Evolutionary conservation across 2,797 vertebrate genomes (phyloP).

Genomic region (Hippopotamyrus pictus): DNA sequence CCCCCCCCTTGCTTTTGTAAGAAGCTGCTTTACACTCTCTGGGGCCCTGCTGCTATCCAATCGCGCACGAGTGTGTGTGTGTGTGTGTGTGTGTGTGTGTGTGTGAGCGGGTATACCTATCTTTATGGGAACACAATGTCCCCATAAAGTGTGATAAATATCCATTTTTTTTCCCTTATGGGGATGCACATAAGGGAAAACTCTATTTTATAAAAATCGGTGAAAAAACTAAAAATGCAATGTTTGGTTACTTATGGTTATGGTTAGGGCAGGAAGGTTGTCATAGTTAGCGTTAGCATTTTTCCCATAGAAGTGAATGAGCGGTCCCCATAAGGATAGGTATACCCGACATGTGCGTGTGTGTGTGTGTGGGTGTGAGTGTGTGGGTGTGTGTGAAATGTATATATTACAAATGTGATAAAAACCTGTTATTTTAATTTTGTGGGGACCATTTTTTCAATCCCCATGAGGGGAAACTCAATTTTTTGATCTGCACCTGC

Average conservation of each 20-base stretch:
- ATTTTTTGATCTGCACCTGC: neutral
- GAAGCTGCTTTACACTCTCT: neutral
- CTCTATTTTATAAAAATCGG: too few species aligned
- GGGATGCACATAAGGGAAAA: too few species aligned
- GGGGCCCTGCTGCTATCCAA: neutral
- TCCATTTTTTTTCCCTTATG: too few species aligned
- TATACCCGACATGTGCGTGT: conserved; percentile 27
- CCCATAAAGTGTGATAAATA: neutral
- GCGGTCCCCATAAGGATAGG: too few species aligned
- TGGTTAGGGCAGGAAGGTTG: too few species aligned
- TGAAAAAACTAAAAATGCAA: too few species aligned
- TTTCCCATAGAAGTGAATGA: too few species aligned
- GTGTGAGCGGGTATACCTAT: conserved; percentile 38
- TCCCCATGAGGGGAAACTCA: neutral
- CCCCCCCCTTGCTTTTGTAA: conserved; percentile 19
- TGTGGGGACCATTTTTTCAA: neutral
- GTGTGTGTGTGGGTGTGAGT: conserved; percentile 37
- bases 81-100: conserved; percentile 34
- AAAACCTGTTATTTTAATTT: neutral
- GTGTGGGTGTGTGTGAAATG: conserved; percentile 21
- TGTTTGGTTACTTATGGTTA: too few species aligned
- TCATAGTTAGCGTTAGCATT: too few species aligned
- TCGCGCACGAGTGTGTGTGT: conserved; percentile 34
- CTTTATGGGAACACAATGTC: neutral
- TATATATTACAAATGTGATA: neutral